A percentile compares a stretch with the other conserved stretches of the same genome.
These are phyloP conservation scores for Drosophila siamana DNA, from an alignment of 2,888 invertebrate species.

Conservation along the genomic window DNA sequence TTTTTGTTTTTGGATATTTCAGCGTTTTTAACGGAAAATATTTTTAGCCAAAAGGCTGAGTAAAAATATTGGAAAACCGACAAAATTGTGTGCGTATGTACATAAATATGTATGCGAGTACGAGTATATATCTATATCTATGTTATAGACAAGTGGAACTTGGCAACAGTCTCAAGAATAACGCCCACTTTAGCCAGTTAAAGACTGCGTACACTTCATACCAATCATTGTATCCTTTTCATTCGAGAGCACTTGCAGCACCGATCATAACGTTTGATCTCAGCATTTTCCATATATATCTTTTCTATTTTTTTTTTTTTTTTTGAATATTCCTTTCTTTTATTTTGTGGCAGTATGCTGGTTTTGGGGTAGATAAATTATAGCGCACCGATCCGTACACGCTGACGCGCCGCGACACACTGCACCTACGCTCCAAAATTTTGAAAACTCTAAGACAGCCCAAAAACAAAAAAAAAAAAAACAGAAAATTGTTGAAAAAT, in stretches of 20 bases:
- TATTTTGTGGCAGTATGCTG: neutral
- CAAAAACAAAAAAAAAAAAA: conserved; percentile 20
- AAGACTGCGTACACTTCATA: neutral
- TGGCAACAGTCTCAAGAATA: conserved; percentile 61
- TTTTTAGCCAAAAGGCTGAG: conserved; percentile 70
- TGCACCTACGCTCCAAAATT: conserved; percentile 86
- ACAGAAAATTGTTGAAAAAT: conserved; percentile 68
- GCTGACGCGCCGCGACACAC: conserved; percentile 84
- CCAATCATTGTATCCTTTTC: conserved; percentile 12
- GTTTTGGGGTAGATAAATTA: conserved; percentile 31
- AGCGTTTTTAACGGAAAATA: conserved; percentile 64
- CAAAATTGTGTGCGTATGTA: conserved; percentile 52
- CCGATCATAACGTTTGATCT: neutral
- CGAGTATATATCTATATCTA: conserved; percentile 8
- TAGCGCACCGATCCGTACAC: conserved; percentile 67
- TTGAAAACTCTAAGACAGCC: conserved; percentile 74
- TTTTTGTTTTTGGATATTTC: conserved; percentile 48
- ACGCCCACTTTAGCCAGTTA: conserved; percentile 68
- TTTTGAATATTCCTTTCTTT: conserved; percentile 20
- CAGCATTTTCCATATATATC: neutral
- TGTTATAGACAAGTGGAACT: conserved; percentile 44
- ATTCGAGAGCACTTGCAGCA: conserved; percentile 6
- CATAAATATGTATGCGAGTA: conserved; percentile 4
- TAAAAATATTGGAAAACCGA: conserved; percentile 73
- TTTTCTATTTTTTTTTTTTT: neutral